phyloP scores from a whole-genome alignment of 2,888 invertebrate species.

The Nipponacmea schrenckii region DNA sequence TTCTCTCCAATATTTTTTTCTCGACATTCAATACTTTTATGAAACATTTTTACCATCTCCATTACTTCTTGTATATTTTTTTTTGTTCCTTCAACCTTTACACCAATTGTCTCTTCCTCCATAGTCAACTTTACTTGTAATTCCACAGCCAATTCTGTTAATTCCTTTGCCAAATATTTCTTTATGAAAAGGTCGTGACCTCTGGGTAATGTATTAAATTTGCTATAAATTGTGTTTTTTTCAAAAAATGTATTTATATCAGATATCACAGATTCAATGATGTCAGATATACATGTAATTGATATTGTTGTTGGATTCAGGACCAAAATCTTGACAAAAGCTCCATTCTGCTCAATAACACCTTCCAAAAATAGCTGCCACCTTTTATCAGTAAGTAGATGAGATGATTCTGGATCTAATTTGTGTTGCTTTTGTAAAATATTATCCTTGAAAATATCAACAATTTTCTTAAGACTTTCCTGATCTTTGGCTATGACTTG shows the following conservation, averaged over 20 bases:
- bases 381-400: background rate
- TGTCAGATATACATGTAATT: background rate
- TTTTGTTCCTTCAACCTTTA: background rate
- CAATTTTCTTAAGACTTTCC: conserved; percentile 8
- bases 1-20: background rate
- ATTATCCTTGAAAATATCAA: background rate
- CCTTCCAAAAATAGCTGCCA: background rate
- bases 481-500: conserved; percentile 1
- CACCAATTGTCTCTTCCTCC: background rate
- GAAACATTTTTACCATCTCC: background rate
- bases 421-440: background rate
- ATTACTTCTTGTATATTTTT: background rate
- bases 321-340: background rate
- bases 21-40: background rate
- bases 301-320: background rate
- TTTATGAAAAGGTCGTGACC: background rate
- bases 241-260: background rate
- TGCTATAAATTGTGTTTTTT: background rate
- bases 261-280: background rate
- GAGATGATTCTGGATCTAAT: background rate
- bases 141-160: background rate
- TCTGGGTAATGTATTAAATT: background rate
- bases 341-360: background rate
- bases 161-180: background rate
- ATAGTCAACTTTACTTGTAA: background rate